Base-by-base conservation (phyloP, 1,140 invertebrate genomes). In the Drosophila tristis region DNA sequence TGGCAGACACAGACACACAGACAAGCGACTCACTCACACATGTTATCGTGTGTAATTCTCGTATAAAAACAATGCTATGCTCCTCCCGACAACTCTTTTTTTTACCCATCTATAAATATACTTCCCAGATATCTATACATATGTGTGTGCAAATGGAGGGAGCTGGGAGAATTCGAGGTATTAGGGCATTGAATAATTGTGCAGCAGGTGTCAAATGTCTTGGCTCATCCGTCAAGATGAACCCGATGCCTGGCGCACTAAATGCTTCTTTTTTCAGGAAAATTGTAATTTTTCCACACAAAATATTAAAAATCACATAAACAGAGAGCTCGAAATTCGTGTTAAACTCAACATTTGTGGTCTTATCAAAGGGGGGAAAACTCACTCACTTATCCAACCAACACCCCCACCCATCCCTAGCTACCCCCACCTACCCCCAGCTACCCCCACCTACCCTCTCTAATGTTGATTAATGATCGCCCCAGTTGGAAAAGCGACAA, bases 171-270 rank as follows among this genome's bases (percentile, higher is more conserved):
- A 71, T 86, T 86, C 85, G 56, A 57, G 67, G 79, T 79, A 89
- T 78, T 76, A 57, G 79, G 72, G 62, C 84, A 74, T 78, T 89
- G 84, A 89, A 78, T 89, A 89, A 89, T 89, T 84, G 68, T 74
- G 79, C 76, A 80, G 84, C 84, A 89, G 84, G 84, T 89, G 84
- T 89, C 79, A 89, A 80, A 74, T 89, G 79, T 89, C 84, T 71
- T 20, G 42, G 47, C 51, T 63, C 70, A 78, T 70, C 60, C 81
- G 61, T 71, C 65, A 82, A 51, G 65, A 39, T 44, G 23, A 74
- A 62, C 55, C 44, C 48, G 54, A 56, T 47, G 29, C 53, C 31
- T 11, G 31, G 9, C 9, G 9, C 4, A 13, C 35, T 39, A 11
- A 13, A 39, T 13, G 35, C 26, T 29, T 29, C 13, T 13, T 39